Base-by-base conservation (phyloP, 2,797 vertebrate species). In the Craterocephalus amniculus region DNA sequence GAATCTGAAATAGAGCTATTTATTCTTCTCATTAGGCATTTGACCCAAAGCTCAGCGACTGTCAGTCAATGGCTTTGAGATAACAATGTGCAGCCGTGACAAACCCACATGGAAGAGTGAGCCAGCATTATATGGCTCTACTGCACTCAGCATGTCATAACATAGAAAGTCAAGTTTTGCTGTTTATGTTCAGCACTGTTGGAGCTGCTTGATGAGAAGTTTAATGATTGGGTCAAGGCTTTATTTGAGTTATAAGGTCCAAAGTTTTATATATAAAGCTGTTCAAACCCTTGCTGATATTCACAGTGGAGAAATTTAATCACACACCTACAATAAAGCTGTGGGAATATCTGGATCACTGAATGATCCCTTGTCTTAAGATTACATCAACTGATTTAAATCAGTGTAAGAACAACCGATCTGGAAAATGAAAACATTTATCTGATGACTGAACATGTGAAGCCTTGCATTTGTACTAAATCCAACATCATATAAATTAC, bases 101-200 rank as follows among this genome's bases (percentile, higher is more conserved):
- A 77, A 63, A 85, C 83, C 81, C 74, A 78, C 76, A 87, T 89
- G 78, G 82, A 91, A 79, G 76, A 79, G 67, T 79, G 34, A 79
- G 70, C 75, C 83, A 67, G 72, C 65, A 83, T 87, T 70, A 60
- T 63, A 63, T 72, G 64, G 69, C 61, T 63, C 13, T 16, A 56
- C 68, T 78, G 64, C 73, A 68, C 8, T 49, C n/a, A 49, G n/a
- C 31, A 5, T 58, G 0, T 54, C 68, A 56, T 9, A 43, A 57
- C 3, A 67, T 63, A 27, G 49, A 52, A 16, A 0, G 16, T 16
- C 29, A 29, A 31, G 20, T 31, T 64, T 63, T 32, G 6, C 12
- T 43, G 11, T 57, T 56, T 43, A 48, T 36, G 31, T n/a, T 49
- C 27, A 38, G 54, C n/a, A 14, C 60, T 57, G 32, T 40, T 57